Conservation (phyloP, 92 coral and sea anemone genomes). For the Zoanthus sansibaricus region DNA sequence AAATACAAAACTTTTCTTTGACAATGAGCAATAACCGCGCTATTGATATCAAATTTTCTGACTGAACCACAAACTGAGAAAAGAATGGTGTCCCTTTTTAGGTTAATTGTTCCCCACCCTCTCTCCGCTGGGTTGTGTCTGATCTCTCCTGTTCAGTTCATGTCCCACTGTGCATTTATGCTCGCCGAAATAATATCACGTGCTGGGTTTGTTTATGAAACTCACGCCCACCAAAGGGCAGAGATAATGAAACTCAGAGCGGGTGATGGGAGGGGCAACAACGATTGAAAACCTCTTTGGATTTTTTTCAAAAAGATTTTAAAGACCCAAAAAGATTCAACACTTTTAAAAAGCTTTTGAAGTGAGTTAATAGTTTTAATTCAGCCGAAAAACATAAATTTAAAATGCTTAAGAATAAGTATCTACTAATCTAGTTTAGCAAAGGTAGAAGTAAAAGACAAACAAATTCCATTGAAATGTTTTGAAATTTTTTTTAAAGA, state of each 20-base stretch:
- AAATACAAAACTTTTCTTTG: background rate
- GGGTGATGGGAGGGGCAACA: constrained; percentile 16
- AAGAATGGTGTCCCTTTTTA: constrained; percentile 16
- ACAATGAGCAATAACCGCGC: constrained; percentile 22
- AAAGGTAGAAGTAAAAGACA: no score
- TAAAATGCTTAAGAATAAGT: no score
- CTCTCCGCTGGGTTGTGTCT: constrained; percentile 5
- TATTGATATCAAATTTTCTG: constrained; percentile 15
- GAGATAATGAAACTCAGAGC: background rate
- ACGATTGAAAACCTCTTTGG: background rate
- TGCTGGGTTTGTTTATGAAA: constrained; percentile 44
- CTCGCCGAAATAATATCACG: constrained; percentile 35
- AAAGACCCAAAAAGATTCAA: no score
- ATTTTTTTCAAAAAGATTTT: no score
- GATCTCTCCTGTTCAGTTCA: constrained; percentile 12
- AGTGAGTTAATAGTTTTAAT: no score
- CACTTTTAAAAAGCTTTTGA: no score
- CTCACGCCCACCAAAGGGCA: constrained; percentile 27
- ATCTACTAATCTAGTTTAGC: no score
- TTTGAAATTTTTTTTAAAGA: no score
- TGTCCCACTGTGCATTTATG: constrained; percentile 38
- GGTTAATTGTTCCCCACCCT: constrained; percentile 44
- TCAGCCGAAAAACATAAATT: no score
- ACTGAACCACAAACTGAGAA: constrained; percentile 22
- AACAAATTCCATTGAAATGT: no score